These are phyloP conservation scores for Charanyca ferruginea DNA, from an alignment of 2,888 invertebrate genomes.

Conservation along the genomic window DNA sequence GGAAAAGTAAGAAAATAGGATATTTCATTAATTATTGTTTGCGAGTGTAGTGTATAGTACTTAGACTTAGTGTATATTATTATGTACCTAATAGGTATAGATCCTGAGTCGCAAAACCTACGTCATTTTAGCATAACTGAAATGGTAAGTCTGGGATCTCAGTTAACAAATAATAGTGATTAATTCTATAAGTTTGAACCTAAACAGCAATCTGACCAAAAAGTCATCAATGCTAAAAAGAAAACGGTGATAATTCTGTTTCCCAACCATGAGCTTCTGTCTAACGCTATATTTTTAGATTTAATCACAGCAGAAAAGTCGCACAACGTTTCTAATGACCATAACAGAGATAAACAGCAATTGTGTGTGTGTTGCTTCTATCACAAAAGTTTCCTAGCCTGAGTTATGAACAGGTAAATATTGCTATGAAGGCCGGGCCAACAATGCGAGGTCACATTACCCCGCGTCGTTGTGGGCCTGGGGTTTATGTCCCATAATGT, in stretches of 20 bases:
- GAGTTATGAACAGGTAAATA: slow-evolving; percentile 59
- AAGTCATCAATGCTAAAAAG: neutral
- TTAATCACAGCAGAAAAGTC: slow-evolving; percentile 29
- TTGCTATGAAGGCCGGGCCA: slow-evolving; percentile 28
- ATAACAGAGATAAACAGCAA: slow-evolving; percentile 26
- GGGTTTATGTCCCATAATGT: slow-evolving; percentile 57
- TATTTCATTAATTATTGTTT: too few relatives aligned
- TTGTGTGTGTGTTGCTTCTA: slow-evolving; percentile 43
- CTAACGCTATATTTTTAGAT: slow-evolving; percentile 15
- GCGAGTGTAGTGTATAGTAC: too few relatives aligned
- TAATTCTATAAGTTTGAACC: too few relatives aligned
- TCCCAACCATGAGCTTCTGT: neutral
- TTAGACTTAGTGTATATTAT: too few relatives aligned
- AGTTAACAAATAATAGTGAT: too few relatives aligned
- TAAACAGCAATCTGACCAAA: too few relatives aligned
- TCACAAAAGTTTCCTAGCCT: slow-evolving; percentile 53
- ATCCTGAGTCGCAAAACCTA: too few relatives aligned
- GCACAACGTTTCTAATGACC: slow-evolving; percentile 50
- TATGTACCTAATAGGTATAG: too few relatives aligned
- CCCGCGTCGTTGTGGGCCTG: slow-evolving; percentile 47
- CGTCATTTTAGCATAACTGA: too few relatives aligned
- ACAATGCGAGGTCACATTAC: slow-evolving; percentile 51
- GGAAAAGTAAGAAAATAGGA: too few relatives aligned
- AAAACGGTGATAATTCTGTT: neutral
- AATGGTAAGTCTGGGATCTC: too few relatives aligned